phyloP scores from a whole-genome alignment of 2,113 vertebrate genomes.

The Channa argus region DNA sequence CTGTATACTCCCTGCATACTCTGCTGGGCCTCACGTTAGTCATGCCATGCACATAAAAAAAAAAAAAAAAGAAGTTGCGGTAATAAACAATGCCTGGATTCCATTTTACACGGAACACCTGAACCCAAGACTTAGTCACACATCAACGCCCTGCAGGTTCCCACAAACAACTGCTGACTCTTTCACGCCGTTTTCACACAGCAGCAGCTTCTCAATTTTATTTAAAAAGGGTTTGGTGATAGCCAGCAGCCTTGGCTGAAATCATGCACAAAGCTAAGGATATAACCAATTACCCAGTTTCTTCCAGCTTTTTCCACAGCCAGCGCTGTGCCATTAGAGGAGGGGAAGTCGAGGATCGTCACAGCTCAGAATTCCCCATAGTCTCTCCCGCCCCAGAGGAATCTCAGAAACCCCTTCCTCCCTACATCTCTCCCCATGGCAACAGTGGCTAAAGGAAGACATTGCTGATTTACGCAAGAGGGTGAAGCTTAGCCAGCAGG shows the following conservation, averaged over 20 bases:
- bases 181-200: background rate
- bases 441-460: slow-evolving; percentile 88
- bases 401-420: slow-evolving; percentile 72
- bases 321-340: background rate
- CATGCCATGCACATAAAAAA: slow-evolving; percentile 15
- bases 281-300: slow-evolving; percentile 16
- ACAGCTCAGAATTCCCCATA: slow-evolving; percentile 77
- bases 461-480: slow-evolving; percentile 86
- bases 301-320: background rate
- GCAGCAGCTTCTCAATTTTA: background rate
- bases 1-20: no score
- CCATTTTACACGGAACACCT: slow-evolving; percentile 62
- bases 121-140: slow-evolving; percentile 63
- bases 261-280: slow-evolving; percentile 20
- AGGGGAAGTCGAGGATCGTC: slow-evolving; percentile 41
- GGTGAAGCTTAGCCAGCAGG: slow-evolving; percentile 78
- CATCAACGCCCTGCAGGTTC: slow-evolving; percentile 44
- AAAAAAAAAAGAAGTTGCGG: background rate
- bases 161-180: slow-evolving; percentile 3
- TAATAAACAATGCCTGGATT: slow-evolving; percentile 30
- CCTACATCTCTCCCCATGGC: slow-evolving; percentile 90
- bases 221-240: no score
- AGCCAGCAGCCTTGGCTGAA: background rate
- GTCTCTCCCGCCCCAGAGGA: slow-evolving; percentile 61
- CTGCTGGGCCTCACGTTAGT: slow-evolving; percentile 35